Conservation (phyloP, 23 tunicate species). For the Oikopleura albicans region DNA sequence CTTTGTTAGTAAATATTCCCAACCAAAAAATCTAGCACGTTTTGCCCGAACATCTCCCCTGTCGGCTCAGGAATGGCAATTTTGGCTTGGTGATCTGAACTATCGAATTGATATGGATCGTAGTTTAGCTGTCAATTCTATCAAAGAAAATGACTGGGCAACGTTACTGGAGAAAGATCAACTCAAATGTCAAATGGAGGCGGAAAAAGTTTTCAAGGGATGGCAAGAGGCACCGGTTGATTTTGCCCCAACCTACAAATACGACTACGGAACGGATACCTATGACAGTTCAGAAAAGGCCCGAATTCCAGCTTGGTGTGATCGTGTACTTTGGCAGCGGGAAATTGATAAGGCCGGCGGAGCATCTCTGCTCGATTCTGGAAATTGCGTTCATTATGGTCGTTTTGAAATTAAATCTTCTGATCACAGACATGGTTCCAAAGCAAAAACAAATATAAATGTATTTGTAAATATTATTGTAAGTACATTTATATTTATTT, state of each 20-base stretch:
- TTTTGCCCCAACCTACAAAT: slow-evolving; percentile 98
- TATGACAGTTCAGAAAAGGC: slow-evolving; percentile 94
- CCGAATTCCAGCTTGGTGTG: slow-evolving; percentile 87
- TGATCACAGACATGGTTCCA: too few species aligned
- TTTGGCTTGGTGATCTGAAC: slow-evolving; percentile 96
- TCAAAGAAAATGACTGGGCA: slow-evolving; percentile 47
- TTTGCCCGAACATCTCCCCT: background rate
- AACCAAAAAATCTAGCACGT: too few species aligned
- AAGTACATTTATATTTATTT: too few species aligned
- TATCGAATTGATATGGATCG: slow-evolving; percentile 63
- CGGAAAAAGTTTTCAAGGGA: slow-evolving; percentile 67
- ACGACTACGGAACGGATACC: slow-evolving; percentile 71
- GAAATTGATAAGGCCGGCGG: background rate
- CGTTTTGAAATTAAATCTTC: slow-evolving; percentile 3
- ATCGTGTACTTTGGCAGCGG: slow-evolving; percentile 59
- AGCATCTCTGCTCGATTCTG: background rate
- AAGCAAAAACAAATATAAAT: too few species aligned
- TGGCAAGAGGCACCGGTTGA: slow-evolving; percentile 49
- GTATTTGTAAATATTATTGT: too few species aligned
- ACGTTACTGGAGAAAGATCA: slow-evolving; percentile 51
- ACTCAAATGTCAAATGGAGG: slow-evolving; percentile 40
- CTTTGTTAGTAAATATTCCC: too few species aligned
- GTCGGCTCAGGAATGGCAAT: slow-evolving; percentile 21
- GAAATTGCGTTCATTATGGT: background rate
- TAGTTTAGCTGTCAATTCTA: slow-evolving; percentile 41